Evolutionary conservation across 35 echinoderm and acorn worm genomes (phyloP).

Genomic region (Lytechinus pictus): DNA sequence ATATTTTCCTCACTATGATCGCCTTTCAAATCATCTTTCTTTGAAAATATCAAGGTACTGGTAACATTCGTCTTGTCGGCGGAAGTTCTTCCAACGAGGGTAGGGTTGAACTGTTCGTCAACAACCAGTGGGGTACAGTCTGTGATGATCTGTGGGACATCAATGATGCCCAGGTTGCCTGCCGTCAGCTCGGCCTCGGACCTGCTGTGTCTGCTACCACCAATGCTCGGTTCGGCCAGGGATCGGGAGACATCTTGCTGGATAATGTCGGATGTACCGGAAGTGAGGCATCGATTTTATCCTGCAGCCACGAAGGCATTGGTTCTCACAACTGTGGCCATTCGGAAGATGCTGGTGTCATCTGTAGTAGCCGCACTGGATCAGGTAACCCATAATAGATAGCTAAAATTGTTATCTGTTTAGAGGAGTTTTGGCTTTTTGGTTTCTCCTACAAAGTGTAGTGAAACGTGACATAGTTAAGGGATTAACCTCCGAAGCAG

Average conservation of each 20-base stretch:
- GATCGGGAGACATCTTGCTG: background rate
- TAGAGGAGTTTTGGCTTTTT: too few relatives aligned
- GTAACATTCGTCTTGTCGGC: background rate
- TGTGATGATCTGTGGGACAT: background rate
- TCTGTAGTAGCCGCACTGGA: background rate
- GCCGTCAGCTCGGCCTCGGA: background rate
- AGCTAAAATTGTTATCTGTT: too few relatives aligned
- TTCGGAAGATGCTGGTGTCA: background rate
- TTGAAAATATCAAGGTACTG: background rate
- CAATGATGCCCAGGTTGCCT: background rate
- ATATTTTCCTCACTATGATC: too few relatives aligned
- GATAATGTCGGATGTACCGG: background rate
- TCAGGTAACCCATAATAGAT: background rate
- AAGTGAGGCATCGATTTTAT: background rate
- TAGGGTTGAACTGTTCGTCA: background rate
- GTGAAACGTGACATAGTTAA: too few relatives aligned
- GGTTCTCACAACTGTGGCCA: background rate
- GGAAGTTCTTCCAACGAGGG: background rate
- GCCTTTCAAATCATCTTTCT: too few relatives aligned
- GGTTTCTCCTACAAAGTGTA: too few relatives aligned
- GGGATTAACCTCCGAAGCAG: too few relatives aligned
- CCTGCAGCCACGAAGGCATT: background rate
- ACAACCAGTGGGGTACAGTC: background rate
- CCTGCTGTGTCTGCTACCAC: background rate
- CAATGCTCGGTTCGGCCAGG: background rate